phyloP scores from a whole-genome alignment of 1,140 invertebrate genomes.

The Penaeus indicus region DNA sequence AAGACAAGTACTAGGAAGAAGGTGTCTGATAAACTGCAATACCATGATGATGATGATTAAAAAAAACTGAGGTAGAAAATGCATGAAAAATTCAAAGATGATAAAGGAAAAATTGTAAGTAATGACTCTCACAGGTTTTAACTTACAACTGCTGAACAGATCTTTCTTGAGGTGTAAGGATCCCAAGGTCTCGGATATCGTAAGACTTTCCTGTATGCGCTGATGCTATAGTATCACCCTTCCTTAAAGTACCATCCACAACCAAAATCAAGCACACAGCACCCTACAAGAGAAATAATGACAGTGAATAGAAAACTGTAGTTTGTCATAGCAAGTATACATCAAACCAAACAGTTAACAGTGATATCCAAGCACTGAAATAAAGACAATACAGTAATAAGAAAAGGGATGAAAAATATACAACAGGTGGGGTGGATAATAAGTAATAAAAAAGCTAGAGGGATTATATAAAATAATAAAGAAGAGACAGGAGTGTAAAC shows the following conservation, averaged over 20 bases:
- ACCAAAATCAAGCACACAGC: constrained; percentile 87
- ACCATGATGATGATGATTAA: too few relatives aligned
- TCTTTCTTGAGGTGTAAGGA: constrained; percentile 85
- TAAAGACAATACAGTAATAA: not conserved
- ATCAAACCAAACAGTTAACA: too few relatives aligned
- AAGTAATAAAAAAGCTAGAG: not conserved
- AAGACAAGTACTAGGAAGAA: too few relatives aligned
- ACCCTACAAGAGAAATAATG: constrained; percentile 75
- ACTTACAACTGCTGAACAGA: constrained; percentile 79
- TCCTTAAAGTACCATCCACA: constrained; percentile 79
- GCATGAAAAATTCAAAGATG: too few relatives aligned
- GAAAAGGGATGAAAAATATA: not conserved
- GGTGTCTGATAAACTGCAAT: too few relatives aligned
- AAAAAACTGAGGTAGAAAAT: too few relatives aligned
- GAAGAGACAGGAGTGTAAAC: too few relatives aligned
- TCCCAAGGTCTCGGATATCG: constrained; percentile 83
- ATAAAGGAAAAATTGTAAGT: too few relatives aligned
- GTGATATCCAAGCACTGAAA: too few relatives aligned
- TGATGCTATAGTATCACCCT: constrained; percentile 79
- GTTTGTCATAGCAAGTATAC: not conserved
- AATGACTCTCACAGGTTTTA: not conserved
- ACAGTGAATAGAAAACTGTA: not conserved
- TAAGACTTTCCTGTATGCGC: constrained; percentile 78
- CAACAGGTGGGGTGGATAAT: too few relatives aligned
- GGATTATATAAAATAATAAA: too few relatives aligned